A percentile compares a stretch with the other conserved stretches of the same genome.
Evolutionary conservation across 1,140 invertebrate species (phyloP).

Genomic region (Drosophila seguyi): DNA sequence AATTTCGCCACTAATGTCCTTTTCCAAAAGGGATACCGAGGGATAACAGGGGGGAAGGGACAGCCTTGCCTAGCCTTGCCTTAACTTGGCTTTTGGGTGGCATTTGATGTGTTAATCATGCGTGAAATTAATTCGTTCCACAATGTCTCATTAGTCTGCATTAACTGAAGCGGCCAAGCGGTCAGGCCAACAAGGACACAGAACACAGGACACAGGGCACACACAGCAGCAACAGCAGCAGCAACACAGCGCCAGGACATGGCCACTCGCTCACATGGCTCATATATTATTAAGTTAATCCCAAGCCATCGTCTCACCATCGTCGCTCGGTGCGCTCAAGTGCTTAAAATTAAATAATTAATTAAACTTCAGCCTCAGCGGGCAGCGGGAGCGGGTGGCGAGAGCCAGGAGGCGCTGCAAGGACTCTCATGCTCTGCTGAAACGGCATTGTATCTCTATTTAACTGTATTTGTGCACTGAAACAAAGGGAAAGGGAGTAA

Average conservation of each 20-base stretch:
- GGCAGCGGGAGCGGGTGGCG: not conserved
- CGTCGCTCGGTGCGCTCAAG: conserved; percentile 74
- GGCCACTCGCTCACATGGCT: conserved; percentile 60
- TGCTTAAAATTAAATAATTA: conserved; percentile 84
- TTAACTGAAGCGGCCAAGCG: conserved; percentile 72
- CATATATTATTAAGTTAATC: conserved; percentile 84
- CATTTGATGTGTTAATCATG: conserved; percentile 84
- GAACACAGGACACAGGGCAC: conserved; percentile 11
- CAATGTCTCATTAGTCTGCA: conserved; percentile 84
- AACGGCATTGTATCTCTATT: conserved; percentile 44
- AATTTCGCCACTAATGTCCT: conserved; percentile 51
- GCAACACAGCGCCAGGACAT: conserved; percentile 23
- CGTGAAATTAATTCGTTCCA: conserved; percentile 85
- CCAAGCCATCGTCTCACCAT: conserved; percentile 70
- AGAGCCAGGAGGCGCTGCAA: not conserved
- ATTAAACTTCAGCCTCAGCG: conserved; percentile 68
- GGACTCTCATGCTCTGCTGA: conserved; percentile 13
- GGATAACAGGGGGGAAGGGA: not conserved
- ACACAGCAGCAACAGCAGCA: not conserved
- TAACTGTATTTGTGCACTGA: conserved; percentile 20
- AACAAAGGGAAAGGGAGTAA: not conserved
- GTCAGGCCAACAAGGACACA: conserved; percentile 45
- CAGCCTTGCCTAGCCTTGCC: not conserved
- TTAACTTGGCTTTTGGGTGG: conserved; percentile 26
- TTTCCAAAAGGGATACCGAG: not conserved